A percentile compares a stretch with the other conserved stretches of the same genome.
Evolutionary conservation across 1,140 invertebrate genomes (phyloP).

Genomic region (Maniola jurtina): DNA sequence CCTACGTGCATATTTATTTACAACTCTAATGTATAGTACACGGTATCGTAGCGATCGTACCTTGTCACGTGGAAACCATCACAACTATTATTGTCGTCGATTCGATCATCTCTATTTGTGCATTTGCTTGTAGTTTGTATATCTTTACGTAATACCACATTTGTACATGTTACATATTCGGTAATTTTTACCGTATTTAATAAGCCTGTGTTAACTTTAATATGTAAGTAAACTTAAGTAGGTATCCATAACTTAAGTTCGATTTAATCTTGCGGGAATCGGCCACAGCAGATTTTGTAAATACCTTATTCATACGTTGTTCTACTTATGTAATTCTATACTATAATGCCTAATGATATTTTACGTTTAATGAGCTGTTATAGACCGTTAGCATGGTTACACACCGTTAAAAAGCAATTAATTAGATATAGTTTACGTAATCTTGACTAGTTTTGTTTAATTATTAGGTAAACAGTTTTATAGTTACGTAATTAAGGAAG

Average conservation of each 20-base stretch:
- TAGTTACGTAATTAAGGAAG: slow-evolving; percentile 75
- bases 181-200: slow-evolving; percentile 37
- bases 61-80: slow-evolving; percentile 56
- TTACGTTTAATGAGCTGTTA: slow-evolving; percentile 50
- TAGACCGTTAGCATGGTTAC: slow-evolving; percentile 39
- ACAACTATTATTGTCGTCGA: slow-evolving; percentile 51
- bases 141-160: slow-evolving; percentile 47
- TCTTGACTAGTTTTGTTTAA: slow-evolving; percentile 75
- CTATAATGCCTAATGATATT: slow-evolving; percentile 47
- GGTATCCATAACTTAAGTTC: slow-evolving; percentile 29
- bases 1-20: slow-evolving; percentile 75
- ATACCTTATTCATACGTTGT: slow-evolving; percentile 36
- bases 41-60: slow-evolving; percentile 37
- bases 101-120: slow-evolving; percentile 53
- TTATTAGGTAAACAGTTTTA: slow-evolving; percentile 67
- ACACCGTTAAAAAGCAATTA: slow-evolving; percentile 57
- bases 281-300: slow-evolving; percentile 43
- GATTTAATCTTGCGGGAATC: slow-evolving; percentile 24
- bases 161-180: slow-evolving; percentile 31
- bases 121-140: slow-evolving; percentile 74
- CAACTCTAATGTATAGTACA: slow-evolving; percentile 55
- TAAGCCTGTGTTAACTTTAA: slow-evolving; percentile 42
- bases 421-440: slow-evolving; percentile 51
- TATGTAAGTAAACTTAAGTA: slow-evolving; percentile 30
- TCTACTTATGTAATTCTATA: slow-evolving; percentile 40